These are phyloP conservation scores for Gymnodraco acuticeps DNA, from an alignment of 2,797 vertebrate species.

Conservation along the genomic window DNA sequence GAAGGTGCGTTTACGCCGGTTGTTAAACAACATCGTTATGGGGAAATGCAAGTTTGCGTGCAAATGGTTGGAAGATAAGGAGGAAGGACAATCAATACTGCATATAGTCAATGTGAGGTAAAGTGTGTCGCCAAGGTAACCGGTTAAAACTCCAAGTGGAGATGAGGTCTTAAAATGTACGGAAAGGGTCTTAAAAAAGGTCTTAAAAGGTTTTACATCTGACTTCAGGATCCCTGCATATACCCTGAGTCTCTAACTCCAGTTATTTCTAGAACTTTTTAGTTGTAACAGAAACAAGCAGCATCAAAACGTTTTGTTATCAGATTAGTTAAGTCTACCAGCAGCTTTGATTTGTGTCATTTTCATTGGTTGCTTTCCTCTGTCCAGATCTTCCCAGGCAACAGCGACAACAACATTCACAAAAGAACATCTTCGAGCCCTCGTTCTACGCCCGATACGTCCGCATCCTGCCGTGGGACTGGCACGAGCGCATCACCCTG, in stretches of 20 bases:
- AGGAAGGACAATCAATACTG: no score
- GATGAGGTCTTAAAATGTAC: no score
- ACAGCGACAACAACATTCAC: constrained; percentile 95
- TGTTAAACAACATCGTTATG: no score
- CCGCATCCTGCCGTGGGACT: constrained; percentile 93
- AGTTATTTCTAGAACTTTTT: not conserved
- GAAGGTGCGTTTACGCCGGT: no score
- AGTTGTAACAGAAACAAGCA: not conserved
- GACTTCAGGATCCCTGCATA: no score
- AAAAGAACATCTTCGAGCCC: constrained; percentile 93
- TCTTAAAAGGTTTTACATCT: no score
- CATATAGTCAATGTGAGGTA: no score
- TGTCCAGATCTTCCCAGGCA: constrained; percentile 92
- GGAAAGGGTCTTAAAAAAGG: no score
- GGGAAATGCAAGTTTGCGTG: no score
- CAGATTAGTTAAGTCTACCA: not conserved
- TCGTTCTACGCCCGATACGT: constrained; percentile 89
- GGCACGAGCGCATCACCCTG: constrained; percentile 96
- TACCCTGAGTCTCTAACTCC: not conserved
- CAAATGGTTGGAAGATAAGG: no score
- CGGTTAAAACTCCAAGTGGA: no score
- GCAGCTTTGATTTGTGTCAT: not conserved
- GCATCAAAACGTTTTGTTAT: not conserved
- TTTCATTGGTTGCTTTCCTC: constrained; percentile 12
- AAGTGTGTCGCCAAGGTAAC: no score